These are phyloP conservation scores for Drosophila lacertosa DNA, from an alignment of 1,140 invertebrate genomes.

Conservation along the genomic window DNA sequence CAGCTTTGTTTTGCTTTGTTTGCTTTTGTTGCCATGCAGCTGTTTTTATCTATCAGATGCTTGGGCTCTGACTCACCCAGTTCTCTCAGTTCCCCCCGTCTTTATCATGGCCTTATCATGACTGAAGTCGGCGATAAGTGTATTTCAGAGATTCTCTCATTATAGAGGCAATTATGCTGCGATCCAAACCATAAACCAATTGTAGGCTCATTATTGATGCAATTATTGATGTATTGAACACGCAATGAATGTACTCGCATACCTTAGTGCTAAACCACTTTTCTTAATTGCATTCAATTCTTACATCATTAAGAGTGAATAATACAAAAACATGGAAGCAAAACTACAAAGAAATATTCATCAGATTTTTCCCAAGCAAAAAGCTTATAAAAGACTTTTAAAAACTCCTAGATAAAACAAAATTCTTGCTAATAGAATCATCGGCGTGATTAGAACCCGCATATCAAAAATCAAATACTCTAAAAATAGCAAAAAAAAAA, in stretches of 20 bases:
- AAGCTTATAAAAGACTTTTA: not conserved
- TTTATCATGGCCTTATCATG: constrained; percentile 50
- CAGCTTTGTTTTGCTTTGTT: constrained; percentile 21
- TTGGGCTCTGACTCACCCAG: constrained; percentile 54
- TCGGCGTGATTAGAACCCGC: too few species aligned
- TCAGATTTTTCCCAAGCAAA: not conserved
- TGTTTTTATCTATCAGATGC: constrained; percentile 79
- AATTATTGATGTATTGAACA: constrained; percentile 24
- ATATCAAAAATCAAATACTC: too few species aligned
- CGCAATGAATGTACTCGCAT: constrained; percentile 11
- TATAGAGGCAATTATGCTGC: constrained; percentile 6
- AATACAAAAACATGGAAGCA: constrained; percentile 12
- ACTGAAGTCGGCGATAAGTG: constrained; percentile 8
- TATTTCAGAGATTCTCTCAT: not conserved
- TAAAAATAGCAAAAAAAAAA: too few species aligned
- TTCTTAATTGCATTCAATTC: constrained; percentile 24
- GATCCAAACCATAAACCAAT: constrained; percentile 11
- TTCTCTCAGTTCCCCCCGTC: too few species aligned
- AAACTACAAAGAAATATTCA: not conserved
- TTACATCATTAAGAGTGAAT: constrained; percentile 8
- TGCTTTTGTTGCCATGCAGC: constrained; percentile 63
- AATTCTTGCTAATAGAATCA: too few species aligned
- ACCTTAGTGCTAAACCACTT: not conserved
- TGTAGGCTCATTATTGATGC: constrained; percentile 27
- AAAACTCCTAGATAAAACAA: too few species aligned